Conservation (phyloP, 2,888 invertebrate species). For the Metallyticus violacea region DNA sequence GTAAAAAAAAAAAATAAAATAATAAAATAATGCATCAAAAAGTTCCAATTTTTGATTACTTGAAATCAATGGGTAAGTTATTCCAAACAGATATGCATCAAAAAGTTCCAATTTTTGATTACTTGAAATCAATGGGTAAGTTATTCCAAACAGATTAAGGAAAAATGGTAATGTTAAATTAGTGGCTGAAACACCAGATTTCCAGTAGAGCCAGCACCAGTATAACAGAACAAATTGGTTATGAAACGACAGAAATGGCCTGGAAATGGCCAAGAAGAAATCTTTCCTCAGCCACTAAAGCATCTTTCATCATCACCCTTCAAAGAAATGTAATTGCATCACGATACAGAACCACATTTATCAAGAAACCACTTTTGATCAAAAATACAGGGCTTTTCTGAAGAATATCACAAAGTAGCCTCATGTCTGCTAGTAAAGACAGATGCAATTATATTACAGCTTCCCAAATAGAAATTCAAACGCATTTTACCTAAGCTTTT, state of each 20-base stretch:
- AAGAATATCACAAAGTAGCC: constrained; percentile 47
- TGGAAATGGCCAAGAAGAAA: background rate
- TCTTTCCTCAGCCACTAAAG: background rate
- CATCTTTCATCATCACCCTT: constrained; percentile 6
- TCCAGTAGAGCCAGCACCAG: background rate
- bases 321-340: constrained; percentile 29
- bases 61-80: background rate
- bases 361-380: constrained; percentile 58
- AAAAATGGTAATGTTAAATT: background rate
- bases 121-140: background rate
- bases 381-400: constrained; percentile 56
- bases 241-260: background rate
- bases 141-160: background rate
- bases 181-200: background rate
- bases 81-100: background rate
- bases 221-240: background rate
- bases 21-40: background rate
- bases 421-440: background rate
- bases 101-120: background rate
- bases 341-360: constrained; percentile 48
- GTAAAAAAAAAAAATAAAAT: too few relatives aligned
- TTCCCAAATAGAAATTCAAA: background rate
- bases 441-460: constrained; percentile 42
- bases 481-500: background rate
- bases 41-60: background rate